These are phyloP conservation scores for Lissonota sp. DNA, from an alignment of 2,888 invertebrate species.

Conservation along the genomic window DNA sequence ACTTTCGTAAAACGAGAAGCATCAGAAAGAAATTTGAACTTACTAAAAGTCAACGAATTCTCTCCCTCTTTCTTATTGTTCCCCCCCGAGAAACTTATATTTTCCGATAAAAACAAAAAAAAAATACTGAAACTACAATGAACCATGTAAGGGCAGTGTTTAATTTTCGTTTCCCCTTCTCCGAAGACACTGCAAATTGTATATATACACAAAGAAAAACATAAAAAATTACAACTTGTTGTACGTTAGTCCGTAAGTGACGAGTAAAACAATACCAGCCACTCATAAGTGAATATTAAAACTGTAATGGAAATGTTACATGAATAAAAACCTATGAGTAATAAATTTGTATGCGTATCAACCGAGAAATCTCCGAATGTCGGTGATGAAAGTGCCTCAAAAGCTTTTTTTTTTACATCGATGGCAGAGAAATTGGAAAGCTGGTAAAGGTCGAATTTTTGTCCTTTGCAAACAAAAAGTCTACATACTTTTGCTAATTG, in stretches of 20 bases:
- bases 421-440: constrained; percentile 25
- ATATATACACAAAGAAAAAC: constrained; percentile 57
- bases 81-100: constrained; percentile 44
- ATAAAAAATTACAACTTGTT: constrained; percentile 55
- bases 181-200: constrained; percentile 60
- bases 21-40: neutral
- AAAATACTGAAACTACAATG: constrained; percentile 46
- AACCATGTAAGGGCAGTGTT: constrained; percentile 50
- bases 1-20: constrained; percentile 17
- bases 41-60: constrained; percentile 14
- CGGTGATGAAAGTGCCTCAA: neutral
- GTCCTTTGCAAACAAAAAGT: neutral
- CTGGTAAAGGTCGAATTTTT: constrained; percentile 1
- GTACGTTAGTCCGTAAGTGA: constrained; percentile 59
- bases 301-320: constrained; percentile 66
- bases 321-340: constrained; percentile 63
- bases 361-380: constrained; percentile 2
- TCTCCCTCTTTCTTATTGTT: constrained; percentile 11
- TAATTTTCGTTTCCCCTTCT: constrained; percentile 24
- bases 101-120: constrained; percentile 31
- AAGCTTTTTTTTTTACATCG: constrained; percentile 7
- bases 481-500: constrained; percentile 15
- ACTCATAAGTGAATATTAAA: constrained; percentile 52
- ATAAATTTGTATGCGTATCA: constrained; percentile 47
- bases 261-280: constrained; percentile 51